Evolutionary conservation across 2,797 vertebrate species (phyloP).

Genomic region (Poecilia picta): DNA sequence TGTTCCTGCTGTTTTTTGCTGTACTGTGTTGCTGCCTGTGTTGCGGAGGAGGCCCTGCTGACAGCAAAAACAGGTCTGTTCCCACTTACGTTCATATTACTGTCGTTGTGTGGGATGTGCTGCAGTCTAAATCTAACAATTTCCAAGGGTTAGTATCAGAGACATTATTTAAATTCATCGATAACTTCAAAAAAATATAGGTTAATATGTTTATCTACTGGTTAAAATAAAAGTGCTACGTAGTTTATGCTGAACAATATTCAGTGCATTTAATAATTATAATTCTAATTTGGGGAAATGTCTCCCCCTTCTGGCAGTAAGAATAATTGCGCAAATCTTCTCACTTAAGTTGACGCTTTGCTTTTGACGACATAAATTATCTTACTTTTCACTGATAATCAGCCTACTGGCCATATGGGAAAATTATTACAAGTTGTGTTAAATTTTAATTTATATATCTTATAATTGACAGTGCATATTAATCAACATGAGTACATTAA

Average conservation of each 20-base stretch:
- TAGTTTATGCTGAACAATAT: neutral
- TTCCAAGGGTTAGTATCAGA: neutral
- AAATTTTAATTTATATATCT: too few relatives aligned
- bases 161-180: too few relatives aligned
- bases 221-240: neutral
- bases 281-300: neutral
- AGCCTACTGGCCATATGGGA: neutral
- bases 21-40: slow-evolving; percentile 86
- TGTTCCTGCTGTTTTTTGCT: slow-evolving; percentile 86
- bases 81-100: neutral
- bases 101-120: too few relatives aligned
- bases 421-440: neutral
- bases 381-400: neutral
- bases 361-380: neutral
- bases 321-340: neutral
- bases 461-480: too few relatives aligned
- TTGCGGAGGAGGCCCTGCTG: slow-evolving; percentile 77
- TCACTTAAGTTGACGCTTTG: neutral
- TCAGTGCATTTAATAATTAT: neutral
- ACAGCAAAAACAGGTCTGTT: slow-evolving; percentile 86
- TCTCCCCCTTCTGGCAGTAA: neutral
- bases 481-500: too few relatives aligned
- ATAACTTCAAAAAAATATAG: neutral
- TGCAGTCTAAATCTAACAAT: neutral
- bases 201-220: neutral